Evolutionary conservation across 2,888 invertebrate genomes (phyloP), one percentile per base, ranked within the genome.

Genomic region (Lamproptera curius): DNA sequence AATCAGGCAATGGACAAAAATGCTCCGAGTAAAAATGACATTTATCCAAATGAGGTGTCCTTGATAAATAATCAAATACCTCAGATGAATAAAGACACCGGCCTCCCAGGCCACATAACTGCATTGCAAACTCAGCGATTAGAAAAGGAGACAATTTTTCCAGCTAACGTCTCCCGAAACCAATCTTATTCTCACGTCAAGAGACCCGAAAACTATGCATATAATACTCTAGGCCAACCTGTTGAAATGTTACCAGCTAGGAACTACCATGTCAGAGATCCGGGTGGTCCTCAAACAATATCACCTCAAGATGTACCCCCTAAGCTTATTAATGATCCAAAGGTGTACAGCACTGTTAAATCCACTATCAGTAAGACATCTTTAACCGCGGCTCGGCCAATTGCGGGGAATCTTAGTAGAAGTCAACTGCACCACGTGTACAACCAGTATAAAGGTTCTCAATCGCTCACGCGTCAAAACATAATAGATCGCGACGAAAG

Each of bases 201-300:
- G 35, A 56, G 56, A 20, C 53, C 63, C 47, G 59, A 52, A 16
- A 54, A 55, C 53, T 65, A 58, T 17, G 58, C 71, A 5, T 83
- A 73, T 50, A 85, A 86, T 46, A 82, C 83, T n/a, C 63, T 86
- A 26, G 86, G 85, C 2, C 85, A 85, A 52, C 82, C 81, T 16
- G 61, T 85, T 16, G 67, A 83, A 54, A 61, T 74, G 58, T n/a
- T 76, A n/a, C 71, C 79, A 13, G 69, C 71, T 1, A 61, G 60
- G 31, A 43, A 63, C 33, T 84, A 68, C 49, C 70, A 65, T 16
- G 51, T 52, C 14, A 54, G 58, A 10, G 64, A 65, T 44, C 65
- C 71, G 11, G 52, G 46, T 31, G 53, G 74, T 14, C 84, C 79
- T 1, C 83, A 83, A 61, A 80, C 83, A 0, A 53, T 82, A 28